Base-by-base conservation (phyloP, 2,888 invertebrate genomes). In the Chloroclystis v-ata region DNA sequence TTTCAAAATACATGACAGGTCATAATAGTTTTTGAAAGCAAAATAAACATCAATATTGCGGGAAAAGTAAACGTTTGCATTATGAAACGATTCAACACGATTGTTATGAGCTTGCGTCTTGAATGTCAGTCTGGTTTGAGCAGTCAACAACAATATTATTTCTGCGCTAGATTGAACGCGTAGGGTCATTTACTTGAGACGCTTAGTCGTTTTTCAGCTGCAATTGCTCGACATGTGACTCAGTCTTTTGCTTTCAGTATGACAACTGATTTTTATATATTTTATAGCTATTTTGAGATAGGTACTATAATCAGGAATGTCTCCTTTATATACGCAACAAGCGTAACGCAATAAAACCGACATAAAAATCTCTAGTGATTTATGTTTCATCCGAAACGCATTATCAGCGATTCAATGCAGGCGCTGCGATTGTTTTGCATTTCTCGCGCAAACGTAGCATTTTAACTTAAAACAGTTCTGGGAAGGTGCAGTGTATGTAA, bases 141-240 rank as follows among this genome's bases (percentile, higher is more conserved):
- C 63, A 72, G 72, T 73, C 70, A 69, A 71, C 72, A 71, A 69
- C 65, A 70, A 72, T 76, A 78, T 78, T 79, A 82, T 81, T 81
- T 79, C 79, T 80, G 78, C 71, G 66, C 60, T 74, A 68, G 74
- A 73, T 74, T 71, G 63, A 40, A 10, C 54, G 71, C 71, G 78
- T 76, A 77, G 78, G 78, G 78, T 79, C 75, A 78, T 81, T 81
- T 80, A 75, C 73, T 79, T 74, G 59, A 62, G 63, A 65, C 56
- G 68, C 60, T 61, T 60, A 61, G 62, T 69, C 61, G 68, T 75
- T 70, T 76, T 77, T 72, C 69, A 72, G 68, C 59, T 59, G 62
- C 61, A 61, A 55, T 63, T 13, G 37, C 37, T 24, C 25, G 29
- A 28, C 10, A 28, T 25, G 11, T 49, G 47, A 45, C 26, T 49